phyloP scores from a whole-genome alignment of 2,888 invertebrate species.

The Suillia variegata region DNA sequence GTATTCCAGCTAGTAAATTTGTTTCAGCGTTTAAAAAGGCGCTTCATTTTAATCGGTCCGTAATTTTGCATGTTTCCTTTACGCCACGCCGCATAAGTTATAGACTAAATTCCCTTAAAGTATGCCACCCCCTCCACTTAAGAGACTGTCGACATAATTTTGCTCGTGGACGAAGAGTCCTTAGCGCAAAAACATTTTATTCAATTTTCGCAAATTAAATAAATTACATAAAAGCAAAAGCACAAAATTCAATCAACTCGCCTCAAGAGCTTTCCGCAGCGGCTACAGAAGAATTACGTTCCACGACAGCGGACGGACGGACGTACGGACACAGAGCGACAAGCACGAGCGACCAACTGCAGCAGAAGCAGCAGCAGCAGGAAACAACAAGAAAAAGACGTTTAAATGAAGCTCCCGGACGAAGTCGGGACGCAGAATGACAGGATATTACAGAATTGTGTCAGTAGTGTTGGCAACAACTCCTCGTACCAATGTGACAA shows the following conservation, averaged over 20 bases:
- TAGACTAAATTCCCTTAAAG: too few species aligned
- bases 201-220: neutral
- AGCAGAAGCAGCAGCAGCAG: neutral
- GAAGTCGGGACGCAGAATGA: neutral
- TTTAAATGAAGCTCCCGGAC: neutral
- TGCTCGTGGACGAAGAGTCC: too few species aligned
- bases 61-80: too few species aligned
- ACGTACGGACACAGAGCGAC: too few species aligned
- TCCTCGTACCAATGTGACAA: neutral
- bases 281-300: neutral
- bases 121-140: too few species aligned
- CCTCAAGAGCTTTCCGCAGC: neutral
- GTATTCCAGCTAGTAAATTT: too few species aligned
- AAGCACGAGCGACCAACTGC: too few species aligned
- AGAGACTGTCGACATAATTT: too few species aligned
- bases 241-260: conserved; percentile 3
- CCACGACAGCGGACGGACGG: neutral
- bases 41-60: too few species aligned
- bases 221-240: neutral
- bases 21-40: too few species aligned
- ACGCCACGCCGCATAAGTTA: too few species aligned
- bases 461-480: neutral
- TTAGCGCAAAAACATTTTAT: neutral
- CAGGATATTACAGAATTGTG: conserved; percentile 1
- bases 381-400: neutral